Conservation (phyloP, 2,113 vertebrate species). For the Tauraco erythrolophus region DNA sequence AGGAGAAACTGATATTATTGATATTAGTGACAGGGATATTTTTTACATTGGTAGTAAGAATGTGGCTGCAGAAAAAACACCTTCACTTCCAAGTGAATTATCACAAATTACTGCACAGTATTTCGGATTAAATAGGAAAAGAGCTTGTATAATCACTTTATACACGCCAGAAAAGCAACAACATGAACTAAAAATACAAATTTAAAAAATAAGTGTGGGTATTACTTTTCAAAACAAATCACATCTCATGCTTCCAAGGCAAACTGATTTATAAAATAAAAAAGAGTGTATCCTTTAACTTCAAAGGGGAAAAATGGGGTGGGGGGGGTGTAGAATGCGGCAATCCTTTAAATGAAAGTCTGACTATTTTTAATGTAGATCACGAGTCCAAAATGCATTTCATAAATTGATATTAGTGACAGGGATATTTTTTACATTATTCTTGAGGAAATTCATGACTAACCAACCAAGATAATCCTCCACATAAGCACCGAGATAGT, state of each 20-base stretch:
- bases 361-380: neutral
- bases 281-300: neutral
- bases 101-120: neutral
- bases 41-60: neutral
- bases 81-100: conserved; percentile 1
- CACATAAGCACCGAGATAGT: neutral
- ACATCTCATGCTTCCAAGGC: neutral
- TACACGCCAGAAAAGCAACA: neutral
- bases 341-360: neutral
- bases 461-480: neutral
- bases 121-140: conserved; percentile 21
- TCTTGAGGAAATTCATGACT: neutral
- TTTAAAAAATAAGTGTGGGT: neutral
- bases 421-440: neutral
- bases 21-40: too few relatives aligned
- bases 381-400: neutral
- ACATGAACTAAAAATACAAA: neutral
- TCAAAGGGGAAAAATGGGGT: neutral
- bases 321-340: neutral
- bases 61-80: neutral
- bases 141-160: neutral
- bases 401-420: neutral
- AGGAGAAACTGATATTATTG: conserved; percentile 23
- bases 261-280: conserved; percentile 25
- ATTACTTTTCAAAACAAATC: conserved; percentile 42